Conservation (phyloP, 2,113 vertebrate genomes). For the Globicephala melas region DNA sequence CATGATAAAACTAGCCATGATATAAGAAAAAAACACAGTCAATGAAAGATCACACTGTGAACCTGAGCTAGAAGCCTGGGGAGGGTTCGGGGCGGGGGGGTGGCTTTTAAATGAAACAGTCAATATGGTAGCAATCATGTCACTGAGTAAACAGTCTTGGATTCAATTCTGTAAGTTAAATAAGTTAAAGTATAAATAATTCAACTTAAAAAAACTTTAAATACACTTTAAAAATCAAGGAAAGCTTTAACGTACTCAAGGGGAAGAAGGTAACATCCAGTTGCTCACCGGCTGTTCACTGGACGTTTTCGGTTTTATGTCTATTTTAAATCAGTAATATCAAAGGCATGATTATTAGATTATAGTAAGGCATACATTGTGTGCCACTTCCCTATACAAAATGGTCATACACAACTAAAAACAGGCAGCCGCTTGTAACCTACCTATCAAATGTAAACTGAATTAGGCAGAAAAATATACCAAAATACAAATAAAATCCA, state of each 20-base stretch:
- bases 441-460: neutral
- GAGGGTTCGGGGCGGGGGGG: no score
- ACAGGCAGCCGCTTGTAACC: neutral
- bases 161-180: neutral
- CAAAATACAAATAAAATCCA: neutral
- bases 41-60: neutral
- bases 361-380: rapidly evolving
- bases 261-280: neutral
- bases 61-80: neutral
- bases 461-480: neutral
- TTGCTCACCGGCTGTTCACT: neutral
- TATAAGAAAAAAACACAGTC: neutral
- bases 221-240: neutral
- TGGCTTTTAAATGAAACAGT: neutral
- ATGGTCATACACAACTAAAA: neutral
- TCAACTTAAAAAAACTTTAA: neutral
- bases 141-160: neutral
- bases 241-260: neutral
- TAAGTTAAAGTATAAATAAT: neutral
- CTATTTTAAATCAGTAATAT: neutral
- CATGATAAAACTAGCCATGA: neutral
- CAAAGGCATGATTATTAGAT: neutral
- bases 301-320: neutral
- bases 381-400: neutral
- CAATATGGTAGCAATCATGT: rapidly evolving